Base-by-base conservation (phyloP, 2,888 invertebrate genomes). In the Agonopterix subpropinquella region DNA sequence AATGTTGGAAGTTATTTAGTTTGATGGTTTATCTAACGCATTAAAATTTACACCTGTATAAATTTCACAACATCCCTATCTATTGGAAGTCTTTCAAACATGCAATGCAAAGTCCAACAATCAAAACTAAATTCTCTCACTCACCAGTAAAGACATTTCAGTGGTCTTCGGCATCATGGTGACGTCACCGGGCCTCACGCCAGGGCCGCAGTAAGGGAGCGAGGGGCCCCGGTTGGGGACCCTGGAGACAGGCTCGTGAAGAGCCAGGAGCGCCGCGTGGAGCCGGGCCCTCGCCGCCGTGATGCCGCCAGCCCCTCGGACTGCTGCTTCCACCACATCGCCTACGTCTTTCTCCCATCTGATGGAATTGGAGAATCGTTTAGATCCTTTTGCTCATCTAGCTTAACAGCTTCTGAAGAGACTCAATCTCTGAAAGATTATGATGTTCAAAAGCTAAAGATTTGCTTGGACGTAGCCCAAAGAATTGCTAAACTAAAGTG, bases 131-230 rank as follows among this genome's bases (percentile, higher is more conserved):
- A 28, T 28, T 28, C 0, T 28, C 28, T 15, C 1, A 74, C 82
- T 82, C 50, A 86, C 88, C 80, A 87, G 48, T 36, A 85, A 59
- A 3, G 86, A 84, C 80, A 86, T 84, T 62, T 92, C 91, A 0
- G 84, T 80, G 47, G 74, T 79, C 65, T 88, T 88, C 4, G 89
- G 74, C 80, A 86, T 86, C 86, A 89, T 87, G 8, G 85, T 86
- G 57, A 89, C 88, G 58, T 89, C 89, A 0, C 89, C 89, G 0
- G 85, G 85, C 7, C 85, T 62, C 18, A 89, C 89, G 15, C 89
- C 90, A 41, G 90, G 89, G 36, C 91, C 91, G 64, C 90, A 91
- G 73, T 91, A 91, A 53, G 90, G 90, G 48, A 91, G 81, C 54
- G 90, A 87, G 11, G 91, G 91, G 11, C 89, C 90, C 1, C 87